These are phyloP conservation scores for Cryptoprocta ferox DNA, from an alignment of 2,797 vertebrate genomes.

Conservation along the genomic window DNA sequence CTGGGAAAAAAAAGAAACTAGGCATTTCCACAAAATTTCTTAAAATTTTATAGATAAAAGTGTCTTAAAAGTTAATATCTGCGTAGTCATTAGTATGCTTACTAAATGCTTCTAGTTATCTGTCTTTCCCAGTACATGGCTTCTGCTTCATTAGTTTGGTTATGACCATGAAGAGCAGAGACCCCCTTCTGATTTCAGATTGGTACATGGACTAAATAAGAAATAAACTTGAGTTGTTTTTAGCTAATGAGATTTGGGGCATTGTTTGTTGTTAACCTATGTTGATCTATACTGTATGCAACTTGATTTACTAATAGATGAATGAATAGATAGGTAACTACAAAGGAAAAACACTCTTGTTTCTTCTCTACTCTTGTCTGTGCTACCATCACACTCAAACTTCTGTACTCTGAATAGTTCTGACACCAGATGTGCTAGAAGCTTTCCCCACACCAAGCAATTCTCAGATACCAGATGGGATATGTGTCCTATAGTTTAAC, in stretches of 20 bases:
- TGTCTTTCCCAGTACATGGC: neutral
- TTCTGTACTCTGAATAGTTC: neutral
- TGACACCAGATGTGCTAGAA: neutral
- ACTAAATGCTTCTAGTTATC: neutral
- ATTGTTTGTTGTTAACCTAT: neutral
- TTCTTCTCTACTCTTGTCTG: neutral
- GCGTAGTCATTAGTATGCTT: neutral
- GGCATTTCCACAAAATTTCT: neutral
- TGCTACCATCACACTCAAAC: neutral
- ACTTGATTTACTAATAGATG: neutral
- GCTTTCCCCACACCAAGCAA: neutral
- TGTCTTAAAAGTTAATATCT: neutral
- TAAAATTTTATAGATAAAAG: neutral
- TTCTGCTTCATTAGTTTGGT: neutral
- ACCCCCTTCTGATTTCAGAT: neutral
- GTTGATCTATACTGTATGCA: neutral
- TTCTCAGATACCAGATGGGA: neutral
- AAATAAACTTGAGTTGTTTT: neutral
- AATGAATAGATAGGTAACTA: neutral
- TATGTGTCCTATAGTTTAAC: neutral
- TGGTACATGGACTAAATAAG: neutral
- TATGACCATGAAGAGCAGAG: neutral
- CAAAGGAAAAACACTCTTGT: neutral
- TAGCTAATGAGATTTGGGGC: neutral
- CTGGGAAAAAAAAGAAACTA: neutral